Base-by-base conservation (phyloP, 2,888 invertebrate species). In the Amiota communis region DNA sequence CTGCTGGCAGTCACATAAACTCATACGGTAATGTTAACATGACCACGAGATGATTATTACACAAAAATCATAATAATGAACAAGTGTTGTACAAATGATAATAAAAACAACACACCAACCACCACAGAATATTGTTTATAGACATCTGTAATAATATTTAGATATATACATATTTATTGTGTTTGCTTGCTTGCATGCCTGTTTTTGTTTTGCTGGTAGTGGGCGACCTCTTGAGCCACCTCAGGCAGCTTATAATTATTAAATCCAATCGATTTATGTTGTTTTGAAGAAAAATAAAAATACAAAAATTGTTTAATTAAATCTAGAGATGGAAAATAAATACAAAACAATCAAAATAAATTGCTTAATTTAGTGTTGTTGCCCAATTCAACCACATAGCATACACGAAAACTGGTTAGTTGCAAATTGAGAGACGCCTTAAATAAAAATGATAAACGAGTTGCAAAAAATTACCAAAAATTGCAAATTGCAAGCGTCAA, bases 351-450 rank as follows among this genome's bases (percentile, higher is more conserved):
- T 13, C 17, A 46, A 8, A 65, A 65, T 65, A 65, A 65, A 65
- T 65, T 65, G 64, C 64, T 65, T 65, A 65, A 65, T 48, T 65
- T 65, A 47, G 17, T 36, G 59, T 17, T 59, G 59, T 13, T 59
- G 36, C 36, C 8, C 36, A 36, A 36, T 6, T 36, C 36, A 36
- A 36, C 36, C 36, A 36, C 36, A 36, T 4, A 36, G 6, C 6
- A 36, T 36, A 6, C 2, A 36, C 2, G 36, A 36, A 36, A 36
- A 36, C 36, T 59, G 59, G 59, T 59, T 20, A 59, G 20, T 59
- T 17, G 59, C 23, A 20, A 59, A 59, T 20, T 59, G 59, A 20
- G 59, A 10, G 59, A 59, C 23, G 59, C 15, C 57, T 17, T 17
- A 15, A 57, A 13, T n/a, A n/a, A 12, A 10, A n/a, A 23, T n/a